Evolutionary conservation across 2,113 vertebrate species (phyloP), one percentile per base, ranked within the genome.

Genomic region (Callocephalon fimbriatum): DNA sequence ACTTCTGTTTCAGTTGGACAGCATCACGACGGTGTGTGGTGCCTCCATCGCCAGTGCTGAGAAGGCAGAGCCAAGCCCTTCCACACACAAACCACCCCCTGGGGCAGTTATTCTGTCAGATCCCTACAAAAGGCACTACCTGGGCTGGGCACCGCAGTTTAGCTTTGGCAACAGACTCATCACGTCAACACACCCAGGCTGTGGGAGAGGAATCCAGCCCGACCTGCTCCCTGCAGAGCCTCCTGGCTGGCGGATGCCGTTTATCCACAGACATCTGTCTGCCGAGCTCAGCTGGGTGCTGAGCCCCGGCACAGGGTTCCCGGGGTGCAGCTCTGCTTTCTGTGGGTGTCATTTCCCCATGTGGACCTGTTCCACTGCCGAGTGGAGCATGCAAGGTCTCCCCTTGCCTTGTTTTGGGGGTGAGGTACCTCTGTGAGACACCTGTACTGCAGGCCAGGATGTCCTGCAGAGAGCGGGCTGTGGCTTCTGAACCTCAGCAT

Each of bases 251-350:
- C 29, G 0, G 85, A 90, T 90, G 86, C 58, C 29, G 38, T 96
- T 97, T 96, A 96, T 93, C 94, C 92, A 61, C 93, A 96, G 95
- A 91, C 95, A 91, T 93, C 90, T 92, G 96, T 95, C 96, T 93
- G 92, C 90, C 3, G 12, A n/a, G 77, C 80, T 81, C 68, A 6
- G 58, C 91, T 14, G 44, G 66, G 56, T 2, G 7, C 63, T 45
- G 40, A 72, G 91, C 67, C 67, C 76, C 20, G 3, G 29, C 16
- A 7, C 61, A 0, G 7, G 48, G 67, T 78, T 93, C 58, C 68
- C 0, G 0, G 10, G 32, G 32, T 22, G 31, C 23, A 78, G 2
- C 61, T 42, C 32, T 9, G 59, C 83, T 37, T 11, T 7, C 45
- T 51, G 72, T 37, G 51, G 47, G 35, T 90, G 67, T 12, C 9